These are phyloP conservation scores for Petrocephalus sullivani DNA, from an alignment of 2,797 vertebrate genomes.

Conservation along the genomic window DNA sequence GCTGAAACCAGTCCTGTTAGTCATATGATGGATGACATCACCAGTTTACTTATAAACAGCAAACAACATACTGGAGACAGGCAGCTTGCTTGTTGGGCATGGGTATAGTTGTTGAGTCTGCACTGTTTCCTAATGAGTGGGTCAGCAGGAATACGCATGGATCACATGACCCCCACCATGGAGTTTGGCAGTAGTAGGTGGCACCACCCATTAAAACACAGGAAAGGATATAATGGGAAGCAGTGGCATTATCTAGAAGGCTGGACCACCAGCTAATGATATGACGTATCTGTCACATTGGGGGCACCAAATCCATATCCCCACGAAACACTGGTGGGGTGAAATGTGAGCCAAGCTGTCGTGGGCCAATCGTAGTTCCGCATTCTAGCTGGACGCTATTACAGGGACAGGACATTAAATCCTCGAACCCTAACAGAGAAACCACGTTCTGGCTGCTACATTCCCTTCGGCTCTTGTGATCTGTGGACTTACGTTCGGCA, in stretches of 20 bases:
- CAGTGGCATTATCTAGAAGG: background rate
- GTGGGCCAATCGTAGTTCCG: background rate
- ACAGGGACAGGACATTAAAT: background rate
- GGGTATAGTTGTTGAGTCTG: background rate
- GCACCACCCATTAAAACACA: background rate
- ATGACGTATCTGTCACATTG: background rate
- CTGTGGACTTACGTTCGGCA: background rate
- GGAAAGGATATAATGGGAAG: background rate
- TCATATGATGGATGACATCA: background rate
- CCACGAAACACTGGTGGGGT: background rate
- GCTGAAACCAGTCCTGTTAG: background rate
- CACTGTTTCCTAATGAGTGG: background rate
- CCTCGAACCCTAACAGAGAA: background rate
- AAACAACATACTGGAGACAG: background rate
- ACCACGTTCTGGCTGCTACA: background rate
- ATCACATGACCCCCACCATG: background rate
- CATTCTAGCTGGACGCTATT: background rate
- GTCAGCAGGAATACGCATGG: background rate
- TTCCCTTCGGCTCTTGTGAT: background rate
- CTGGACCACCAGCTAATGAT: background rate
- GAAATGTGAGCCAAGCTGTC: background rate
- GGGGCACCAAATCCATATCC: background rate
- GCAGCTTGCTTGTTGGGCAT: background rate
- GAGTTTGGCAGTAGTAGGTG: background rate
- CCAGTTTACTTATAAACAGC: background rate